Conservation (phyloP, 2,888 invertebrate species). For the Rhimphoctona megacephalus region DNA sequence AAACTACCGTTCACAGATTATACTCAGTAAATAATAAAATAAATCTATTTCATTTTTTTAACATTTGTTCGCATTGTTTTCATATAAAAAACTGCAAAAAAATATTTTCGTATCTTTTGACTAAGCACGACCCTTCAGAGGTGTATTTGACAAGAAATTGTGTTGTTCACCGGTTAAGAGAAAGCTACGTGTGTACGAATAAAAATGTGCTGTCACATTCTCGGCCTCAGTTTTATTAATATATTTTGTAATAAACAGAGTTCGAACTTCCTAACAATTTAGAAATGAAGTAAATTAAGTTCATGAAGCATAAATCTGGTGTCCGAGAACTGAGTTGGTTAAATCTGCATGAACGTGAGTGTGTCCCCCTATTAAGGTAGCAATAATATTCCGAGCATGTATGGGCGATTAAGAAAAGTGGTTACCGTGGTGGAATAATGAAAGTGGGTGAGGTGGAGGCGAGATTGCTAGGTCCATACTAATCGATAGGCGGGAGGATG, state of each 20-base stretch:
- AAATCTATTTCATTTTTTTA: no score
- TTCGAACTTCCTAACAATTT: background rate
- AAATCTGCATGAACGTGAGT: constrained; percentile 41
- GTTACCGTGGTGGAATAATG: constrained; percentile 70
- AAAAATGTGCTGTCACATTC: background rate
- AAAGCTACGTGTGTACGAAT: background rate
- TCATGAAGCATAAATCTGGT: constrained; percentile 17
- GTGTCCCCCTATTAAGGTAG: constrained; percentile 50
- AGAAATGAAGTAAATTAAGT: background rate
- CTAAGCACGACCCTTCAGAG: no score
- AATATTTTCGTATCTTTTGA: no score
- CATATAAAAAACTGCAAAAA: no score
- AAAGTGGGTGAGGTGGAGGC: constrained; percentile 55
- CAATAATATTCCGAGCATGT: constrained; percentile 69
- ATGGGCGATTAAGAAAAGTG: constrained; percentile 71
- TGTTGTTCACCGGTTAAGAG: no score
- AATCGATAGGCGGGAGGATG: constrained; percentile 59
- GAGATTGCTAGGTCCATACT: constrained; percentile 62
- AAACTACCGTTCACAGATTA: no score
- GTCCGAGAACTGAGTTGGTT: constrained; percentile 37
- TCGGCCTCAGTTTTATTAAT: background rate
- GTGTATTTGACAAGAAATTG: no score
- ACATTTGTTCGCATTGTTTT: no score
- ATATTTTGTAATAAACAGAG: background rate
- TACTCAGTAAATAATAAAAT: no score